A percentile compares a stretch with the other conserved stretches of the same genome.
These are phyloP conservation scores for Xanthostigma xanthostigma DNA, from an alignment of 2,888 invertebrate genomes.

Conservation along the genomic window DNA sequence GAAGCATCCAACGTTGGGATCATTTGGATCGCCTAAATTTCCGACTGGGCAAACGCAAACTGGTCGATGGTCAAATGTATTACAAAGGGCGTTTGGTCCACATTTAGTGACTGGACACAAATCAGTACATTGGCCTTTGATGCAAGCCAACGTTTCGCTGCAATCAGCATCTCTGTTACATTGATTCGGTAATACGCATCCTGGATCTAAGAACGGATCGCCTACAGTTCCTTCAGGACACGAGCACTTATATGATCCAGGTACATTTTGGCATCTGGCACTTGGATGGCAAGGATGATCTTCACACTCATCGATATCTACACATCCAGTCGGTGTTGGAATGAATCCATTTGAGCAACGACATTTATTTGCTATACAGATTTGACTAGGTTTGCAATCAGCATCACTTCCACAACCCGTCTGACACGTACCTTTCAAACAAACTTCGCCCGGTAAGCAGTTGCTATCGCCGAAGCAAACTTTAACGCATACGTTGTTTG, in stretches of 20 bases:
- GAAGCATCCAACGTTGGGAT: constrained; percentile 65
- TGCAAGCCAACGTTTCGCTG: constrained; percentile 57
- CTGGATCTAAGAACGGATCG: constrained; percentile 51
- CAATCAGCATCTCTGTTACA: constrained; percentile 64
- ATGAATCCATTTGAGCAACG: constrained; percentile 65
- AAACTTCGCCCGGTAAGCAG: constrained; percentile 79
- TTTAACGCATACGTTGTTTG: constrained; percentile 63
- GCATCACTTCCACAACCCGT: constrained; percentile 68
- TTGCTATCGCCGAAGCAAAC: constrained; percentile 82
- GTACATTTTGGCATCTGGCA: constrained; percentile 63
- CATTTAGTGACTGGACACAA: constrained; percentile 61
- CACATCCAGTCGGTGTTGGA: constrained; percentile 55
- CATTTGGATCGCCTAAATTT: constrained; percentile 66
- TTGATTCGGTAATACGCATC: constrained; percentile 62
- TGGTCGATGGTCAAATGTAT: constrained; percentile 53
- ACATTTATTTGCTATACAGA: constrained; percentile 61
- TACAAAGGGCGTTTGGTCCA: constrained; percentile 63
- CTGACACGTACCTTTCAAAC: constrained; percentile 63
- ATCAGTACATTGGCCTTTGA: constrained; percentile 62
- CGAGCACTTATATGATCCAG: constrained; percentile 65
- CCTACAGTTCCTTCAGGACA: constrained; percentile 72
- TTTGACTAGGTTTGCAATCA: constrained; percentile 65
- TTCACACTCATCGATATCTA: constrained; percentile 72
- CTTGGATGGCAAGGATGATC: constrained; percentile 63
- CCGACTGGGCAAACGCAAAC: constrained; percentile 67